Conservation (phyloP, 1,140 invertebrate genomes). For the Hormaphis cornu region DNA sequence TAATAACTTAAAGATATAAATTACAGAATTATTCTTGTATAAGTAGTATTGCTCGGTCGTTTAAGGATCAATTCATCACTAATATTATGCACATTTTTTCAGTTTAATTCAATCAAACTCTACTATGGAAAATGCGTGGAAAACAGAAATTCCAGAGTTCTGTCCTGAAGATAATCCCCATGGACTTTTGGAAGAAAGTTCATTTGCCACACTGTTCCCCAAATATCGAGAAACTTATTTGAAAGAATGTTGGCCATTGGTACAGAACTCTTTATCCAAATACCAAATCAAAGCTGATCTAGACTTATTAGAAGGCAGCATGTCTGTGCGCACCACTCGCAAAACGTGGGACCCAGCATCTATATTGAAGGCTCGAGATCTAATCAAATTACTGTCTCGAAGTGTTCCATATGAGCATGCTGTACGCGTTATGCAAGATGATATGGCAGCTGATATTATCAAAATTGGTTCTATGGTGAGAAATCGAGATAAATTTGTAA, state of each 20-base stretch:
- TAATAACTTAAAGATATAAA: no score
- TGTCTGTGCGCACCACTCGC: constrained; percentile 88
- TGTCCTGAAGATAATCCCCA: constrained; percentile 82
- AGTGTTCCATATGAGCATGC: constrained; percentile 97
- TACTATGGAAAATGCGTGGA: constrained; percentile 74
- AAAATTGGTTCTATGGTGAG: constrained; percentile 86
- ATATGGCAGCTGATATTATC: constrained; percentile 89
- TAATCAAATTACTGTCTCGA: constrained; percentile 88
- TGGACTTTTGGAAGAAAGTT: constrained; percentile 65
- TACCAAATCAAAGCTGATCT: constrained; percentile 80
- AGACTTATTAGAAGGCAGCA: constrained; percentile 89
- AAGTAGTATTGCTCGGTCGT: no score
- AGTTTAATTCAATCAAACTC: not conserved
- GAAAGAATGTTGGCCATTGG: constrained; percentile 88
- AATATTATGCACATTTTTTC: no score
- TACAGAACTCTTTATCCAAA: constrained; percentile 72
- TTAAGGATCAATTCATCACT: no score
- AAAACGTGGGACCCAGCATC: constrained; percentile 99
- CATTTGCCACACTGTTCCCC: constrained; percentile 72
- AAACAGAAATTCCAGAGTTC: constrained; percentile 82
- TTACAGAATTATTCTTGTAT: no score
- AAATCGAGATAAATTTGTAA: constrained; percentile 93
- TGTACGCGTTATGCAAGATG: constrained; percentile 73
- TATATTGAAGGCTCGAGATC: constrained; percentile 91
- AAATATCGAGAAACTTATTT: constrained; percentile 96